Percentiles rank a stretch among this genome's conserved stretches.
Evolutionary conservation across 2,888 invertebrate genomes (phyloP).

Genomic region (Scotopteryx bipunctaria): DNA sequence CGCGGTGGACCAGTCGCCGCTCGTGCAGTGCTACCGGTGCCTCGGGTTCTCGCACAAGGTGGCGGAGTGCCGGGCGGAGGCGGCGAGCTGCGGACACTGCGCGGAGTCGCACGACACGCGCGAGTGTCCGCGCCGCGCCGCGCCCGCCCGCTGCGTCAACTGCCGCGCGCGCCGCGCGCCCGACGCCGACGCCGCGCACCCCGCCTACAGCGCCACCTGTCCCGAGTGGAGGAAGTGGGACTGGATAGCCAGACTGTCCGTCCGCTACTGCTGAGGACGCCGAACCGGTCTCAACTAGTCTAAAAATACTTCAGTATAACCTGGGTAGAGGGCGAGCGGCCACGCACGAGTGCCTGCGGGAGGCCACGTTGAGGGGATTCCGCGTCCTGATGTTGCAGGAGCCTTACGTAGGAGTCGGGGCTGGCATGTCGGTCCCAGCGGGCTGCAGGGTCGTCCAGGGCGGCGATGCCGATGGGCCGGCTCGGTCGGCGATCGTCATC

Average conservation of each 20-base stretch:
- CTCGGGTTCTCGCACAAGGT: slow-evolving; percentile 7
- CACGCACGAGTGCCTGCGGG: neutral
- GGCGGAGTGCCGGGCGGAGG: neutral
- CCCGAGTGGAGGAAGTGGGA: neutral
- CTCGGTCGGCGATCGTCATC: neutral
- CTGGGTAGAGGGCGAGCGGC: neutral
- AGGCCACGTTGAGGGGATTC: neutral
- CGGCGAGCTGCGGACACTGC: slow-evolving; percentile 5
- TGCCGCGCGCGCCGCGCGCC: neutral
- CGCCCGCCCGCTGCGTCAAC: neutral
- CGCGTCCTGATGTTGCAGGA: neutral
- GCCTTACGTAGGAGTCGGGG: neutral
- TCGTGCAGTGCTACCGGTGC: slow-evolving; percentile 10
- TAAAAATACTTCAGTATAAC: neutral
- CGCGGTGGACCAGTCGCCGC: slow-evolving; percentile 8
- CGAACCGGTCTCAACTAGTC: neutral
- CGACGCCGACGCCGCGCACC: neutral
- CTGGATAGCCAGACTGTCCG: neutral
- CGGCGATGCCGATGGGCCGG: neutral
- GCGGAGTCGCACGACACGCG: slow-evolving; percentile 9
- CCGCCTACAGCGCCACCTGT: neutral
- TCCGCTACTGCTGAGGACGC: slow-evolving; percentile 8
- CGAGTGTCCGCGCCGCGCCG: neutral
- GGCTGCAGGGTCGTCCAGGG: neutral
- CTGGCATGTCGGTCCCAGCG: neutral